These are phyloP conservation scores for Etheostoma nigrum DNA, from an alignment of 2,797 vertebrate genomes.

Conservation along the genomic window DNA sequence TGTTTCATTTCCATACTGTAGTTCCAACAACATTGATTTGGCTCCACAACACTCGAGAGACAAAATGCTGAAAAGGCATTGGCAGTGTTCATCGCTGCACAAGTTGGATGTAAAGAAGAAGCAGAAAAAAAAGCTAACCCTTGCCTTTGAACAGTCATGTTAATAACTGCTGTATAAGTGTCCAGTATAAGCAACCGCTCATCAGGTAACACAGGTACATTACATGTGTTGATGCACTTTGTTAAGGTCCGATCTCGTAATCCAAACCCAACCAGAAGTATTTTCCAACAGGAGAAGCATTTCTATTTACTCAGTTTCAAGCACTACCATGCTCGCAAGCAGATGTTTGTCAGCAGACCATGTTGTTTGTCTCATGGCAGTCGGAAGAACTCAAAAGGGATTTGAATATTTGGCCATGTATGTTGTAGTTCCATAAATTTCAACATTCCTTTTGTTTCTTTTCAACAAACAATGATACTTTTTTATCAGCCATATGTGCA, in stretches of 20 bases:
- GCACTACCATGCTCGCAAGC: conserved; percentile 63
- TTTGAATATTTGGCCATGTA: conserved; percentile 70
- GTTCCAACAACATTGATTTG: conserved; percentile 50
- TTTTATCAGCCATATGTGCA: conserved; percentile 82
- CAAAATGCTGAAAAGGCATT: conserved; percentile 41
- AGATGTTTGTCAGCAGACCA: conserved; percentile 33
- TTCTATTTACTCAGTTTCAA: conserved; percentile 53
- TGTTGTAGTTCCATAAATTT: conserved; percentile 73
- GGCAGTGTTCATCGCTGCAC: conserved; percentile 44
- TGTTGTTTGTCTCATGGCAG: conserved; percentile 33
- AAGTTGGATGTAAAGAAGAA: conserved; percentile 62
- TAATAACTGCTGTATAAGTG: conserved; percentile 74
- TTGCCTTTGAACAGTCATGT: conserved; percentile 66
- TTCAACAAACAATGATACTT: conserved; percentile 65
- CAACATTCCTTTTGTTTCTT: conserved; percentile 77
- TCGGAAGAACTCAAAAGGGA: conserved; percentile 69
- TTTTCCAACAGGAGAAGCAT: conserved; percentile 56
- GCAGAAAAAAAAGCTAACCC: conserved; percentile 35
- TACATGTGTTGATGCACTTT: conserved; percentile 77
- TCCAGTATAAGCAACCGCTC: conserved; percentile 63
- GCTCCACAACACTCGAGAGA: conserved; percentile 48
- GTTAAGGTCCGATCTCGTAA: conserved; percentile 52
- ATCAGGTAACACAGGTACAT: conserved; percentile 63
- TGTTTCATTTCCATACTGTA: conserved; percentile 69
- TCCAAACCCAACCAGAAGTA: conserved; percentile 43